Conservation (phyloP, 2,888 invertebrate genomes). For the Lycophotia porphyrea region DNA sequence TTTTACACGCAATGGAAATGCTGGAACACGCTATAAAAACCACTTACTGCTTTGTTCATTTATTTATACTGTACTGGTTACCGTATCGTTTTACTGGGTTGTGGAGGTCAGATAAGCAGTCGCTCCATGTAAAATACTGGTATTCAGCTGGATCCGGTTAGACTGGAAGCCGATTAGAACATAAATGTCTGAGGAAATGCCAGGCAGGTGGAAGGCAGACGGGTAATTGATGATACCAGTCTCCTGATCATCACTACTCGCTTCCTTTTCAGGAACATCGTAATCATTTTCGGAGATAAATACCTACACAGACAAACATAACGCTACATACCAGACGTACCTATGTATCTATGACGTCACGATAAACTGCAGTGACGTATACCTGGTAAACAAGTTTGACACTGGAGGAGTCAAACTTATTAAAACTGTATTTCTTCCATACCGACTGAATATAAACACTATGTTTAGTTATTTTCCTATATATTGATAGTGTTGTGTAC, state of each 20-base stretch:
- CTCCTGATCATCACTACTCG: no score
- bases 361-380: constrained; percentile 17
- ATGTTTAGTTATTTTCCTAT: constrained; percentile 47
- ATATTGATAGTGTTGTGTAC: constrained; percentile 30
- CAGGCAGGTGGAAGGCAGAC: background rate
- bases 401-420: constrained; percentile 22
- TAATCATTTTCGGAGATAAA: background rate
- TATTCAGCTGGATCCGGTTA: background rate
- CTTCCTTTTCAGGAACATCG: background rate
- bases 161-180: background rate
- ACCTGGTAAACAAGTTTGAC: constrained; percentile 35
- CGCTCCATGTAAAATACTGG: background rate
- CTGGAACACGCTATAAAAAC: background rate
- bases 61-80: background rate
- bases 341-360: constrained; percentile 6
- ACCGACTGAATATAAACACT: constrained; percentile 8
- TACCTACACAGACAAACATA: constrained; percentile 9
- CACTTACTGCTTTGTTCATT: background rate
- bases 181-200: background rate
- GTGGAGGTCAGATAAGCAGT: background rate
- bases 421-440: constrained; percentile 36
- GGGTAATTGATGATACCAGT: background rate
- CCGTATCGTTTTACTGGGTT: background rate
- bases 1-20: background rate
- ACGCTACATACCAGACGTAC: background rate